Evolutionary conservation across 2,113 vertebrate genomes (phyloP).

Genomic region (Sarotherodon lohbergeri): DNA sequence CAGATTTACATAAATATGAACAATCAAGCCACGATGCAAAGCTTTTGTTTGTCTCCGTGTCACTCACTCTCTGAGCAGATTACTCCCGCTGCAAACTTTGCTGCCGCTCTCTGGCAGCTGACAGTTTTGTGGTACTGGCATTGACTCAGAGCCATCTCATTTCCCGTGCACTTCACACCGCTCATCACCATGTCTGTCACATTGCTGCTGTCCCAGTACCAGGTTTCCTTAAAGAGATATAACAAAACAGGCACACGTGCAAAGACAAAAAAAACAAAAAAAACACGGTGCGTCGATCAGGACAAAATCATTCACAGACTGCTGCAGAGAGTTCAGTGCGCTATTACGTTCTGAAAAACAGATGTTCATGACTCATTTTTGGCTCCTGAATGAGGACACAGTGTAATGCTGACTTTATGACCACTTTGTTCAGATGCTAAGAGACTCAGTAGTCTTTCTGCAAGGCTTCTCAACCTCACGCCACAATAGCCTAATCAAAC

Average conservation of each 20-base stretch:
- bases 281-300: background rate
- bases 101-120: conserved; percentile 80
- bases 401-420: background rate
- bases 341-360: background rate
- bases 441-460: background rate
- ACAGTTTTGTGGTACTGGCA: conserved; percentile 84
- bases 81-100: conserved; percentile 86
- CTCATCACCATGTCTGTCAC: conserved; percentile 90
- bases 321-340: background rate
- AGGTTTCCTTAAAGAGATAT: conserved; percentile 83
- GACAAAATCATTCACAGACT: background rate
- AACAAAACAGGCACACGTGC: background rate
- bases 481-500: background rate
- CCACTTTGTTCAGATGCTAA: background rate
- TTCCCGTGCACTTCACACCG: conserved; percentile 85
- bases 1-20: background rate
- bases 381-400: background rate
- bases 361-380: conserved; percentile 20
- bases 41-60: background rate
- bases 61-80: conserved; percentile 97
- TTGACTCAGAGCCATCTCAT: conserved; percentile 85
- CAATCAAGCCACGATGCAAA: background rate
- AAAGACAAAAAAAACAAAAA: background rate
- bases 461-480: background rate
- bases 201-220: conserved; percentile 97